These are phyloP conservation scores for Tolypeutes matacus DNA, from an alignment of 2,797 vertebrate species.

Conservation along the genomic window DNA sequence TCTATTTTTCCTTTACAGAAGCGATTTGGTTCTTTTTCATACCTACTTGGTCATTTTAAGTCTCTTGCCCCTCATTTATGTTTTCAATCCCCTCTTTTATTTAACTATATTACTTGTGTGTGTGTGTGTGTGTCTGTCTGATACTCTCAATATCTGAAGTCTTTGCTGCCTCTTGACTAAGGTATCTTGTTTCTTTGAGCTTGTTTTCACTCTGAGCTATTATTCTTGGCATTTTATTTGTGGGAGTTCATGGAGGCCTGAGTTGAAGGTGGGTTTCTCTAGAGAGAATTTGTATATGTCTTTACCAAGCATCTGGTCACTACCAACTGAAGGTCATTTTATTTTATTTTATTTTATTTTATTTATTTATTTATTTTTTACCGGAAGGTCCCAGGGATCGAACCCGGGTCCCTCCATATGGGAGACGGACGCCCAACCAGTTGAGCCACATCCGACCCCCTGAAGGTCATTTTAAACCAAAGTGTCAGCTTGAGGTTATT, in stretches of 20 bases:
- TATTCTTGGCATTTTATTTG: conserved; percentile 39
- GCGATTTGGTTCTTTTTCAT: conserved; percentile 40
- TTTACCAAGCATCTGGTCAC: background rate
- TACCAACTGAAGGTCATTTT: conserved; percentile 2
- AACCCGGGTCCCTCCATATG: no score
- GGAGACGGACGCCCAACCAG: no score
- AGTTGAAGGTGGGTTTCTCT: background rate
- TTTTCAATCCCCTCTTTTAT: conserved; percentile 42
- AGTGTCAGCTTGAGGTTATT: background rate
- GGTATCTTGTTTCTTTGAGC: background rate
- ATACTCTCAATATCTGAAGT: background rate
- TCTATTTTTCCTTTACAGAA: background rate
- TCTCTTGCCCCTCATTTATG: background rate
- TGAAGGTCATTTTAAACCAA: background rate
- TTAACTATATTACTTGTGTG: background rate
- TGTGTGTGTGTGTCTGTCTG: background rate
- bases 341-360: no score
- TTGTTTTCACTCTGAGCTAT: background rate
- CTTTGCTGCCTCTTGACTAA: background rate
- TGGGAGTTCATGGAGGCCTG: background rate
- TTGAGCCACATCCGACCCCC: no score
- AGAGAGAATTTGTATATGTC: conserved; percentile 1
- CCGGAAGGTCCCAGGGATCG: no score
- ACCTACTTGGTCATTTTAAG: conserved; percentile 1
- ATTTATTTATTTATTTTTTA: no score